These are phyloP conservation scores for Xylota sylvarum DNA, from an alignment of 2,888 invertebrate species.

Conservation along the genomic window DNA sequence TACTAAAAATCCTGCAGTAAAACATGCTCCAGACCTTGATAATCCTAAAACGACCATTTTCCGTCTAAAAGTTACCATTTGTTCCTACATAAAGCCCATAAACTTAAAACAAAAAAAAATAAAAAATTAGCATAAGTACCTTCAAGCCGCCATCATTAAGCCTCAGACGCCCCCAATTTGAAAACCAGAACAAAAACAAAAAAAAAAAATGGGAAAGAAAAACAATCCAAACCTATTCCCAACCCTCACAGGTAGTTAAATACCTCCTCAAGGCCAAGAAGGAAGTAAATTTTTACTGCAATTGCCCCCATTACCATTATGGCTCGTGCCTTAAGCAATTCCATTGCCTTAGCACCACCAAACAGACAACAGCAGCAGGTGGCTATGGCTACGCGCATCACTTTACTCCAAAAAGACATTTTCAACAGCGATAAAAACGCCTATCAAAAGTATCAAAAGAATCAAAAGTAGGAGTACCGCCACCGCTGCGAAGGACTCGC, in stretches of 20 bases:
- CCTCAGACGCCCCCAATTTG: neutral
- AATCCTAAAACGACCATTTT: neutral
- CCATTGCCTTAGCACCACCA: slow-evolving; percentile 8
- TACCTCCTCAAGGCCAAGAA: slow-evolving; percentile 12
- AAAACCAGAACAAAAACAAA: too few relatives aligned
- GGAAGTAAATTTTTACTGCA: slow-evolving; percentile 54
- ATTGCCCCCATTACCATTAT: slow-evolving; percentile 54
- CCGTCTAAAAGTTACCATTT: neutral
- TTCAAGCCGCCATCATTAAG: slow-evolving; percentile 1
- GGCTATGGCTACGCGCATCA: slow-evolving; percentile 43
- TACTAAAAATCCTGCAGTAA: too few relatives aligned
- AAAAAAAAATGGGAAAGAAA: neutral
- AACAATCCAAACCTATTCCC: slow-evolving; percentile 1
- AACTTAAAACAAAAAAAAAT: neutral
- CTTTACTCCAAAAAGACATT: slow-evolving; percentile 42
- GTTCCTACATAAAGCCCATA: slow-evolving; percentile 9
- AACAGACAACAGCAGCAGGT: slow-evolving; percentile 61
- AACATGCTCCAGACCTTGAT: neutral
- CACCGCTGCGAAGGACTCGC: slow-evolving; percentile 13
- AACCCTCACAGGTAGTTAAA: slow-evolving; percentile 30
- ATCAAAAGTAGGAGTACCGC: slow-evolving; percentile 5
- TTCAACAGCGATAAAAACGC: slow-evolving; percentile 59
- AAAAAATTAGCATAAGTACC: neutral
- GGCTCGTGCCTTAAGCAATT: slow-evolving; percentile 23
- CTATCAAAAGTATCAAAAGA: slow-evolving; percentile 47